phyloP scores from a whole-genome alignment of 1,140 invertebrate genomes.

The Ceratoteleas bidentatus region DNA sequence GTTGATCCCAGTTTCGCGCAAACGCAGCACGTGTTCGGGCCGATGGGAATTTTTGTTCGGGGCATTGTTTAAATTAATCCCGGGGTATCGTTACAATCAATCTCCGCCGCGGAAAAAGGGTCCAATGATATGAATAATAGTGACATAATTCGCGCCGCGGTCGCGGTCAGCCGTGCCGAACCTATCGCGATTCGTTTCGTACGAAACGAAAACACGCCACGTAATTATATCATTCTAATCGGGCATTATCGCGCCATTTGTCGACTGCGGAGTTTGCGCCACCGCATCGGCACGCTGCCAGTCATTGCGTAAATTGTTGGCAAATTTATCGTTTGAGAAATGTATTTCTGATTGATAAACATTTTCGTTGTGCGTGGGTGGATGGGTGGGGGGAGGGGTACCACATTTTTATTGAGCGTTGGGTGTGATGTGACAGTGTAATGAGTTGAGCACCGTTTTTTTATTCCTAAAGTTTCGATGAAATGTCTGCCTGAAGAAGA shows the following conservation, averaged over 20 bases:
- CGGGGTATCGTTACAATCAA: conserved; percentile 38
- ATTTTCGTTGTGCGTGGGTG: conserved; percentile 7
- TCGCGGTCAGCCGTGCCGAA: conserved; percentile 8
- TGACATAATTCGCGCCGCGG: conserved; percentile 49
- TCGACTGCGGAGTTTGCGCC: conserved; percentile 64
- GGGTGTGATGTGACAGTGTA: not conserved
- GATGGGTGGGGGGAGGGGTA: not conserved
- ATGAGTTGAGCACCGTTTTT: not conserved
- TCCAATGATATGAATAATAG: conserved; percentile 53
- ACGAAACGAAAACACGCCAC: conserved; percentile 61
- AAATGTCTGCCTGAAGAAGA: too few species aligned
- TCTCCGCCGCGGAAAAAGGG: conserved; percentile 13
- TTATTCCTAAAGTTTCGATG: too few species aligned
- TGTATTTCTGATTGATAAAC: conserved; percentile 33
- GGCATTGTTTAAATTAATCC: conserved; percentile 41
- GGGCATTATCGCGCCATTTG: conserved; percentile 76
- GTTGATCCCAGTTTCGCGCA: not conserved
- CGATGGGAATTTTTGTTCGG: not conserved
- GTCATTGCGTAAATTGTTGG: conserved; percentile 62
- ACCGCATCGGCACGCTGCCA: conserved; percentile 54
- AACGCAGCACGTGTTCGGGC: conserved; percentile 25
- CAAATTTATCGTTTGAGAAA: conserved; percentile 52
- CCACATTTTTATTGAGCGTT: not conserved
- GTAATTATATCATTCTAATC: conserved; percentile 76
- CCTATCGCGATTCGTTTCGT: conserved; percentile 59